Evolutionary conservation across 2,113 vertebrate species (phyloP), one percentile per base, ranked within the genome.

Genomic region (Callaeas wilsoni): DNA sequence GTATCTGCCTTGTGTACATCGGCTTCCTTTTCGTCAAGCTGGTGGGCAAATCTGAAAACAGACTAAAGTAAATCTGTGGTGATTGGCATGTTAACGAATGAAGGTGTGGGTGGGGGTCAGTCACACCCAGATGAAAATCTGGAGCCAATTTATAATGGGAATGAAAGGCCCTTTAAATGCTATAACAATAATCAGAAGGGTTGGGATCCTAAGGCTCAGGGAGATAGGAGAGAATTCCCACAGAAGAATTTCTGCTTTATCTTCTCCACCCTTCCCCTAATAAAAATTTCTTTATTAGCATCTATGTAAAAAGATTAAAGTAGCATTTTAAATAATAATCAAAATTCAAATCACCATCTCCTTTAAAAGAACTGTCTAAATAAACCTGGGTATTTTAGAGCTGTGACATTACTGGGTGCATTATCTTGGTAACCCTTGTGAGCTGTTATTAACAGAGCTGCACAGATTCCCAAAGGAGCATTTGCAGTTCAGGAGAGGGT

Each of bases 361-460:
- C 30, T 94, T 95, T 79, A 80, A 84, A 77, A 93, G 55, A 27
- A 15, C 29, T 57, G 17, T 18, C 19, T 80, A 82, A 93, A 77
- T 62, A 95, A 95, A 90, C 55, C 9, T 12, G 82, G 70, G 68
- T 73, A 7, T 96, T 94, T 87, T 30, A 74, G 82, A 93, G 83
- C 89, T 91, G 91, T 94, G 91, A 32, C 60, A 81, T 93, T 89
- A 64, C 75, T 80, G 79, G 94, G 70, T 87, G 90, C 46, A 29
- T 96, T 97, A 93, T 93, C 89, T 57, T 23, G 56, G 85, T 89
- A 90, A 77, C 95, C 63, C 68, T 83, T 91, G 49, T 64, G 82
- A 95, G 80, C 73, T 65, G 74, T 68, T 25, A 2, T 60, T 92
- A 73, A 15, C 37, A 79, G 87, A 90, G 59, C 89, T 93, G 46